phyloP scores from a whole-genome alignment of 2,888 invertebrate species.

The Pterostichus madidus region DNA sequence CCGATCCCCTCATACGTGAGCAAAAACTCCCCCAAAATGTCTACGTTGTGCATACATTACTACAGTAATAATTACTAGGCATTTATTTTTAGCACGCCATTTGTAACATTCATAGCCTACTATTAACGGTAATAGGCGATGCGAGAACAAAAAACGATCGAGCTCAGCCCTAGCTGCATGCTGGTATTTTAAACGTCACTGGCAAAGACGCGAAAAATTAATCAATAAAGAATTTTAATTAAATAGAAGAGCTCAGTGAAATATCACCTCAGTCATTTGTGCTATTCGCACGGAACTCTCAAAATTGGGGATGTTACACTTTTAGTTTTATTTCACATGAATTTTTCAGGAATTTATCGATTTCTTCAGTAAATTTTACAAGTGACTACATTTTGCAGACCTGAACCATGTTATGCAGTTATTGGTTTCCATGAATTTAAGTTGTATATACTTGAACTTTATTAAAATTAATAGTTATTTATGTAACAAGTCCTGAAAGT shows the following conservation, averaged over 20 bases:
- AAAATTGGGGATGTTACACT: slow-evolving; percentile 20
- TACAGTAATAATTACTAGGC: slow-evolving; percentile 44
- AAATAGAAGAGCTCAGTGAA: slow-evolving; percentile 34
- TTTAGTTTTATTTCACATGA: slow-evolving; percentile 33
- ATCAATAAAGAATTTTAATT: slow-evolving; percentile 60
- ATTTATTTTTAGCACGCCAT: slow-evolving; percentile 60
- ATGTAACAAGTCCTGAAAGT: too few species aligned
- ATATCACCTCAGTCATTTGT: slow-evolving; percentile 10
- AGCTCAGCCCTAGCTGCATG: slow-evolving; percentile 1
- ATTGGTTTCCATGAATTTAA: neutral
- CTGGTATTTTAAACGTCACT: neutral
- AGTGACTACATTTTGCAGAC: neutral
- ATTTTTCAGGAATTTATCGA: slow-evolving; percentile 33
- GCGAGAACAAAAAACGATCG: slow-evolving; percentile 54
- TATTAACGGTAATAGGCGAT: slow-evolving; percentile 55
- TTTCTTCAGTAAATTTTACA: neutral
- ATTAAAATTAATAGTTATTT: too few species aligned
- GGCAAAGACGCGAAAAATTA: slow-evolving; percentile 34
- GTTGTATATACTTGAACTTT: too few species aligned
- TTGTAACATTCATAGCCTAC: slow-evolving; percentile 61
- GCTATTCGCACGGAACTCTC: slow-evolving; percentile 1
- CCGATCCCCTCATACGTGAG: slow-evolving; percentile 3
- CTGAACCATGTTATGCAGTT: neutral
- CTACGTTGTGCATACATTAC: slow-evolving; percentile 7
- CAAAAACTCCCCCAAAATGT: slow-evolving; percentile 24